These are phyloP conservation scores for Neomicropteryx cornuta DNA, from an alignment of 1,140 invertebrate genomes.

Conservation along the genomic window DNA sequence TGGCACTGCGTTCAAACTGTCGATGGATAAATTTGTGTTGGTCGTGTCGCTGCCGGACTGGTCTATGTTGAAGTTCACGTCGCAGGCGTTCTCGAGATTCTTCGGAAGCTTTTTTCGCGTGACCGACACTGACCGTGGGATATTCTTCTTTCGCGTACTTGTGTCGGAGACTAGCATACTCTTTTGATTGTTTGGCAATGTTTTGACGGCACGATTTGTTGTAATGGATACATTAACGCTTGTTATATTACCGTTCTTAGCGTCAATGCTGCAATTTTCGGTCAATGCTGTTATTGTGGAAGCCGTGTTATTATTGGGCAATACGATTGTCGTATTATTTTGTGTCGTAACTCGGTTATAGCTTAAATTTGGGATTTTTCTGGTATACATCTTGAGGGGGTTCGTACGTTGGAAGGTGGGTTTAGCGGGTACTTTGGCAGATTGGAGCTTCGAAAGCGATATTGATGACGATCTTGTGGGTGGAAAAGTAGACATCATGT, in stretches of 20 bases:
- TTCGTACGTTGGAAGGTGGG: slow-evolving; percentile 24
- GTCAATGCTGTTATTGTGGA: slow-evolving; percentile 33
- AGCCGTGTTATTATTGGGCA: slow-evolving; percentile 17
- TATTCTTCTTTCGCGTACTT: slow-evolving; percentile 28
- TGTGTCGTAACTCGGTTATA: no score
- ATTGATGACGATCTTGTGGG: no score
- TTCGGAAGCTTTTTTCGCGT: slow-evolving; percentile 33
- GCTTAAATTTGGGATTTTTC: slow-evolving; percentile 26
- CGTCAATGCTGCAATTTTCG: slow-evolving; percentile 34
- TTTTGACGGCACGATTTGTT: no score
- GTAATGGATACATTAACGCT: no score
- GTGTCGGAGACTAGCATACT: slow-evolving; percentile 13
- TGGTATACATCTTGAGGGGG: slow-evolving; percentile 27
- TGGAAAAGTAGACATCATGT: slow-evolving; percentile 35
- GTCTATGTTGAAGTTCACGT: slow-evolving; percentile 19
- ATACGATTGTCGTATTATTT: no score
- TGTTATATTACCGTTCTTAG: no score
- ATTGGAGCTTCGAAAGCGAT: no score
- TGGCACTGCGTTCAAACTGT: slow-evolving; percentile 33
- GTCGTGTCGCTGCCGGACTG: slow-evolving; percentile 36
- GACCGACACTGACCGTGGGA: slow-evolving; percentile 29
- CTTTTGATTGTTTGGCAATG: slow-evolving; percentile 8
- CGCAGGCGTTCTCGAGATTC: slow-evolving; percentile 23
- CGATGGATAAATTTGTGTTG: slow-evolving; percentile 34
- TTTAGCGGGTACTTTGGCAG: no score